phyloP scores from a whole-genome alignment of 2,113 vertebrate species.

The Saccopteryx leptura region DNA sequence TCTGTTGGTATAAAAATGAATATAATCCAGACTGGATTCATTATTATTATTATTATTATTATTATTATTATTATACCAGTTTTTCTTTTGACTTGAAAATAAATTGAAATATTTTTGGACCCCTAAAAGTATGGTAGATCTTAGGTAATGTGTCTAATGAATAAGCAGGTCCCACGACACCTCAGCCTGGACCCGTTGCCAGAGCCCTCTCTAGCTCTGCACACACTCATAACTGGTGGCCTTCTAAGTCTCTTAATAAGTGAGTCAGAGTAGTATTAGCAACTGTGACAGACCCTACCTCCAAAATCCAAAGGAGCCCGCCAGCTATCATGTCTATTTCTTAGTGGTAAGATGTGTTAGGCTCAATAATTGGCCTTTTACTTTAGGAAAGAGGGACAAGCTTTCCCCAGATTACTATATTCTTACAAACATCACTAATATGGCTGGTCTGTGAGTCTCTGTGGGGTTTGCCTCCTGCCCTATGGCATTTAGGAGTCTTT shows the following conservation, averaged over 20 bases:
- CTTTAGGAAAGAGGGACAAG: neutral
- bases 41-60: neutral
- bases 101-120: neutral
- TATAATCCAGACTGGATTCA: neutral
- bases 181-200: neutral
- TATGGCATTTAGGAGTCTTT: neutral
- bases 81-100: conserved; percentile 33
- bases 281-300: neutral
- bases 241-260: neutral
- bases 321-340: neutral
- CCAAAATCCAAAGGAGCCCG: neutral
- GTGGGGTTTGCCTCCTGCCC: neutral
- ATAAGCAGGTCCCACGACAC: neutral
- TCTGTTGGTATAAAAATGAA: neutral
- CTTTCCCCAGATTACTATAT: neutral
- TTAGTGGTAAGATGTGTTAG: neutral
- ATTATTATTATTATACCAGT: neutral
- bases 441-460: neutral
- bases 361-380: neutral
- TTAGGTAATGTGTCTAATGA: neutral
- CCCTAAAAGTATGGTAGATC: neutral
- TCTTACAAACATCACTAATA: neutral
- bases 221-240: neutral
- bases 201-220: neutral
- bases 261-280: neutral